These are phyloP conservation scores for Phrynocephalus forsythii DNA, from an alignment of 2,797 vertebrate genomes.

Conservation along the genomic window DNA sequence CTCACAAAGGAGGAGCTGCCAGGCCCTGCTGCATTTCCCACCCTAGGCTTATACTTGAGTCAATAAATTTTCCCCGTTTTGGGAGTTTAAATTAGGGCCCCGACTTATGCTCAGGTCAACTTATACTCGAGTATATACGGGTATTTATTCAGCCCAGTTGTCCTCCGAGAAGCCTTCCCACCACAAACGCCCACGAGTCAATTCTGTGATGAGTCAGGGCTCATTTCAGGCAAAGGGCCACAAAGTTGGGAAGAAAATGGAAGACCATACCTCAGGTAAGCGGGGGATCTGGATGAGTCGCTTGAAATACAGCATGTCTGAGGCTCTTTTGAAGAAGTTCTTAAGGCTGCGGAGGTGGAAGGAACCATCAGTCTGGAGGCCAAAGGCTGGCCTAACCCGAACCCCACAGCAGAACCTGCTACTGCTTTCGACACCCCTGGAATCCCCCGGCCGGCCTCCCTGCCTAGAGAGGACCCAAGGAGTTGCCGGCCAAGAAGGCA, in stretches of 20 bases:
- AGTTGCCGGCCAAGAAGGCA: too few species aligned
- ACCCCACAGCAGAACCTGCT: not conserved
- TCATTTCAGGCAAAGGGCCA: not conserved
- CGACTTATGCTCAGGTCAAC: too few species aligned
- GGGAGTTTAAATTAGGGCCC: too few species aligned
- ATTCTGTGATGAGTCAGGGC: not conserved
- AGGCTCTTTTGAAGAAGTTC: conserved; percentile 92
- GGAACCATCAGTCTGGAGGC: rapidly evolving
- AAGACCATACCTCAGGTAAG: conserved; percentile 87
- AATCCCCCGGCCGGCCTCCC: not conserved
- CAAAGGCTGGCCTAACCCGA: not conserved
- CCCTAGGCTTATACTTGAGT: too few species aligned
- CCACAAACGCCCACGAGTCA: not conserved
- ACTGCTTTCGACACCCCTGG: not conserved
- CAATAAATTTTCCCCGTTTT: too few species aligned
- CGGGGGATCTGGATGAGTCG: conserved; percentile 97
- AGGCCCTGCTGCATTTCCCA: too few species aligned
- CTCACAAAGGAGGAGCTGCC: too few species aligned
- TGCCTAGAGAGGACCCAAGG: too few species aligned
- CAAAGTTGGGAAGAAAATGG: rapidly evolving
- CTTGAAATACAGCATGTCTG: conserved; percentile 97
- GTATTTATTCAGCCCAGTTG: not conserved
- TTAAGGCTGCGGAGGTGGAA: conserved; percentile 82
- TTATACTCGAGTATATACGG: too few species aligned
- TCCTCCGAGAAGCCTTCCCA: not conserved